These are phyloP conservation scores for Apodemia mormo DNA, from an alignment of 2,888 invertebrate species.

Conservation along the genomic window DNA sequence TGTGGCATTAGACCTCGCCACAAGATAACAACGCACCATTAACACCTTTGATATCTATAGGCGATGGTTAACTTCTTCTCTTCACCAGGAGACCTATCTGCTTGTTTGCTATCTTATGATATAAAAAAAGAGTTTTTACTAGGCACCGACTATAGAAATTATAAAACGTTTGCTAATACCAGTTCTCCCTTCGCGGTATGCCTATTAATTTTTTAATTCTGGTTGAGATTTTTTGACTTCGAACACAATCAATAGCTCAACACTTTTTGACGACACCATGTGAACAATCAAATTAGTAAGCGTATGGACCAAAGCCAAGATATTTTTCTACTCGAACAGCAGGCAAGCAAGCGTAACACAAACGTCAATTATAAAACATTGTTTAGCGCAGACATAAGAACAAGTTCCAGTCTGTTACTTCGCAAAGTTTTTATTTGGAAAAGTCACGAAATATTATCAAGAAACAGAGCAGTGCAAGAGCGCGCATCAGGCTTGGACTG, in stretches of 20 bases:
- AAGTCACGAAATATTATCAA: slow-evolving; percentile 6
- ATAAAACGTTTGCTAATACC: no score
- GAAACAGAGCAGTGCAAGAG: not conserved
- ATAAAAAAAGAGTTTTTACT: no score
- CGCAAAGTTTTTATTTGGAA: slow-evolving; percentile 1
- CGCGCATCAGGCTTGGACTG: not conserved
- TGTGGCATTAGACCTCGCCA: no score
- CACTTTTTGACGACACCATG: not conserved
- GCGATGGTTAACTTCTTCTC: no score
- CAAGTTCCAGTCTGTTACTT: not conserved
- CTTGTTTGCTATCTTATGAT: no score
- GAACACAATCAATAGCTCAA: not conserved
- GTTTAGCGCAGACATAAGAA: not conserved
- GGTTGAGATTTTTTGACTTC: no score
- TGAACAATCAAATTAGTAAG: not conserved
- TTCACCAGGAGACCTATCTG: no score
- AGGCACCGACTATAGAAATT: no score
- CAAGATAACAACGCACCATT: no score
- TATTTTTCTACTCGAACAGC: slow-evolving; percentile 4
- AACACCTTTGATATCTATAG: no score
- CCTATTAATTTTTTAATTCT: no score
- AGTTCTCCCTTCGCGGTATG: no score
- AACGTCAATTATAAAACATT: slow-evolving; percentile 10
- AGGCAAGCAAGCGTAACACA: not conserved
- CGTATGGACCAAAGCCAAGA: not conserved